Evolutionary conservation across 2,888 invertebrate species (phyloP).

Genomic region (Ectemnius continuus): DNA sequence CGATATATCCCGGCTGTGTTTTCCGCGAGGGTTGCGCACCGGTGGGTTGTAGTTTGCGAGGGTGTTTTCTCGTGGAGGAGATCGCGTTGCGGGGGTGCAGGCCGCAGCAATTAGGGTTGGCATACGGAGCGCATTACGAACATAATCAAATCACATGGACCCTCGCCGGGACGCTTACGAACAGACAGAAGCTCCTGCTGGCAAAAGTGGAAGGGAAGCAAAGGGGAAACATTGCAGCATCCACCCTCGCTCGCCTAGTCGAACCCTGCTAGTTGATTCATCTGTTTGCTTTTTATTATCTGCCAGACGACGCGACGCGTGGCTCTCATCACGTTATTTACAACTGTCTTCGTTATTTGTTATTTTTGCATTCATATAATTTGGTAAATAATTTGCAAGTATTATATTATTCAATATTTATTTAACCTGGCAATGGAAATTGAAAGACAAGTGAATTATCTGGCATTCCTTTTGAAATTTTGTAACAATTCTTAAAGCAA

Average conservation of each 20-base stretch:
- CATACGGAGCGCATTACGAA: conserved; percentile 68
- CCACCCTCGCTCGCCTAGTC: conserved; percentile 25
- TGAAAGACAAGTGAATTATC: too few relatives aligned
- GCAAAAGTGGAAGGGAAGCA: conserved; percentile 15
- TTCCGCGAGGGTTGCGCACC: too few relatives aligned
- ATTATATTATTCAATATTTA: too few relatives aligned
- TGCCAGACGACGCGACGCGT: conserved; percentile 36
- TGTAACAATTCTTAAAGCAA: too few relatives aligned
- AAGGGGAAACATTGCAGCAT: conserved; percentile 4
- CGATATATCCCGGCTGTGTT: too few relatives aligned
- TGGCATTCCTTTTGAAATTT: too few relatives aligned
- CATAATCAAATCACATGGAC: conserved; percentile 69
- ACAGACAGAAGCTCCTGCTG: conserved; percentile 22
- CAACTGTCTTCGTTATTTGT: too few relatives aligned
- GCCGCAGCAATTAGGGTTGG: conserved; percentile 63
- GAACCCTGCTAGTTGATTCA: conserved; percentile 55
- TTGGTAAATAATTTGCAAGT: too few relatives aligned
- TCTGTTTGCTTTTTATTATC: conserved; percentile 70
- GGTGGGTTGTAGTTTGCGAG: too few relatives aligned
- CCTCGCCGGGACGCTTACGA: conserved; percentile 45
- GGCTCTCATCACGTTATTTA: too few relatives aligned
- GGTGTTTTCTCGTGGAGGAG: conserved; percentile 9
- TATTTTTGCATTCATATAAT: too few relatives aligned
- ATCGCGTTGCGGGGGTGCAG: conserved; percentile 41
- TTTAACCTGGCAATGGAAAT: neutral